These are phyloP conservation scores for Ariopsis seemanni DNA, from an alignment of 2,113 vertebrate genomes.

Conservation along the genomic window DNA sequence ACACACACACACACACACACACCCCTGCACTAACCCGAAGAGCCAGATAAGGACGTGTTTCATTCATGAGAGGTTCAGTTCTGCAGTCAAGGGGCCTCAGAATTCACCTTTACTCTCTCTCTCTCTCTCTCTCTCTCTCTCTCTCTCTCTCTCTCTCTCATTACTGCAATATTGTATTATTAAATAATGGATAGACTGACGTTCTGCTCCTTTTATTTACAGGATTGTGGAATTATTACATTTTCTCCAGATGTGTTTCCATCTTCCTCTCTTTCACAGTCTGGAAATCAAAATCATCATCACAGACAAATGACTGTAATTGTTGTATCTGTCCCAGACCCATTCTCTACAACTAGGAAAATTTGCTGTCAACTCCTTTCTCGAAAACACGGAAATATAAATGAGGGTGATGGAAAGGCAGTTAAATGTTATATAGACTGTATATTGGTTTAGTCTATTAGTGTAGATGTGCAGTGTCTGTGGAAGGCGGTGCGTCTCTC, in stretches of 20 bases:
- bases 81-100: slow-evolving; percentile 56
- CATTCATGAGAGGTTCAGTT: slow-evolving; percentile 69
- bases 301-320: too few species aligned
- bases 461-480: background rate
- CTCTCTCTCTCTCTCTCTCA: slow-evolving; percentile 31
- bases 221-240: background rate
- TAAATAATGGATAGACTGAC: background rate
- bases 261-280: background rate
- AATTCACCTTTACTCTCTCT: slow-evolving; percentile 51
- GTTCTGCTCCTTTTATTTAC: background rate
- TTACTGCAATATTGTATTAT: background rate
- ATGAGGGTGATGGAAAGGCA: too few species aligned
- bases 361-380: too few species aligned
- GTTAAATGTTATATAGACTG: too few species aligned
- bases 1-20: slow-evolving; percentile 3
- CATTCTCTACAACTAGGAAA: too few species aligned
- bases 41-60: slow-evolving; percentile 71
- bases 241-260: background rate
- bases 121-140: background rate
- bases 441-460: too few species aligned
- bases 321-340: too few species aligned
- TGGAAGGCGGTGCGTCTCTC: background rate
- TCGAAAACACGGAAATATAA: too few species aligned
- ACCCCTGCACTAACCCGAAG: slow-evolving; percentile 29
- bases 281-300: background rate